Evolutionary conservation across 2,113 vertebrate species (phyloP), one percentile per base, ranked within the genome.

Genomic region (Toxotes chatareus): DNA sequence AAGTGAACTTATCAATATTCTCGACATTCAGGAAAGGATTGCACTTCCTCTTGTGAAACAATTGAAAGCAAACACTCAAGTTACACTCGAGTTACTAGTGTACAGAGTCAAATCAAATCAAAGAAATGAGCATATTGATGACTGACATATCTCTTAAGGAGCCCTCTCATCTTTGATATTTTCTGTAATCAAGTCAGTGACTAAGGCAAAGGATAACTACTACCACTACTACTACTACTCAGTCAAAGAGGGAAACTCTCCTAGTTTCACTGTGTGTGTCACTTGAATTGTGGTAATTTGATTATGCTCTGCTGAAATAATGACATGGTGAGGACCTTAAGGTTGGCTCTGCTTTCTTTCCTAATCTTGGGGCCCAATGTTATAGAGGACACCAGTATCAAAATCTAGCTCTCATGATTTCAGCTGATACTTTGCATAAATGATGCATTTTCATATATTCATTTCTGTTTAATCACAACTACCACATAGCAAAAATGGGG

Each of bases 1-100:
- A 85, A 85, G 74, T 84, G 69, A 75, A 75, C 80, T 14, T 59
- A 4, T 7, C 2, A 32, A 16, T 12, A 46, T 16, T 13, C 12
- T 14, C 0, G 9, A 4, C 3, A 23, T 10, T n/a, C n/a, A 21
- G 1, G 53, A 2, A 1, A 27, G 3, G 10, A 2, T 5, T 53
- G 0, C 10, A 21, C 13, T 21, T 60, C 40, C 10, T 6, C 4
- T n/a, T 73, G 4, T 47, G 16, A 60, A 71, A 59, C 38, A 32
- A 44, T 44, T 31, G 2, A 17, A 13, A 1, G 3, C 0, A 44
- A 56, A 0, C 1, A 36, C 4, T 5, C 11, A 51, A 6, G 19
- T 51, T 27, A 27, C 27, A 27, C 27, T 27, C 27, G 27, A 27
- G 27, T 27, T 27, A 27, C 27, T 27, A 27, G 27, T 27, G 16